These are phyloP conservation scores for Ernsta delagoae DNA, from an alignment of 2,888 invertebrate genomes.

Conservation along the genomic window DNA sequence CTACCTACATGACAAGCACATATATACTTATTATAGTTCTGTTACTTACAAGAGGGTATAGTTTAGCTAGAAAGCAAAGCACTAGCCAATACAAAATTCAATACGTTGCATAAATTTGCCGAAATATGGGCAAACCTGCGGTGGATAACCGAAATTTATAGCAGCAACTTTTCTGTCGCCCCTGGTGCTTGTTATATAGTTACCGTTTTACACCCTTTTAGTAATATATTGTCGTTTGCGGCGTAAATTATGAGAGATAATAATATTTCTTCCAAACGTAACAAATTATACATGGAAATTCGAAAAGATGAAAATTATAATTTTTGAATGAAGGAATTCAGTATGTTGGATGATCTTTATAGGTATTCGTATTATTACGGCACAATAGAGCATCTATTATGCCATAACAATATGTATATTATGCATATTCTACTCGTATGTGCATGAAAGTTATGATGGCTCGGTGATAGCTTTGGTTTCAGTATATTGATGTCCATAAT, in stretches of 20 bases:
- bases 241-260: constrained; percentile 21
- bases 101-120: not conserved
- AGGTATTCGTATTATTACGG: no score
- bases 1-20: no score
- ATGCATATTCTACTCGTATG: no score
- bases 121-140: constrained; percentile 10
- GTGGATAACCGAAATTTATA: constrained; percentile 22
- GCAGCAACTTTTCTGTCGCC: constrained; percentile 15
- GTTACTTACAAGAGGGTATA: not conserved
- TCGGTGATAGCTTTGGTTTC: constrained; percentile 18
- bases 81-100: not conserved
- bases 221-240: constrained; percentile 21
- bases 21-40: no score
- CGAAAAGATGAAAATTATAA: constrained; percentile 7
- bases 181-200: constrained; percentile 10
- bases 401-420: no score
- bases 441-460: not conserved
- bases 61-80: not conserved
- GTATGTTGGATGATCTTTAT: no score
- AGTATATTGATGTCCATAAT: constrained; percentile 25
- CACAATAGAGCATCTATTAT: no score
- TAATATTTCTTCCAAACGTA: constrained; percentile 2
- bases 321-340: no score
- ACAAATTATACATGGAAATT: constrained; percentile 9
- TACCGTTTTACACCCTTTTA: constrained; percentile 19